Conservation (phyloP, 2,888 invertebrate genomes). For the Rhyacophila evoluta region DNA sequence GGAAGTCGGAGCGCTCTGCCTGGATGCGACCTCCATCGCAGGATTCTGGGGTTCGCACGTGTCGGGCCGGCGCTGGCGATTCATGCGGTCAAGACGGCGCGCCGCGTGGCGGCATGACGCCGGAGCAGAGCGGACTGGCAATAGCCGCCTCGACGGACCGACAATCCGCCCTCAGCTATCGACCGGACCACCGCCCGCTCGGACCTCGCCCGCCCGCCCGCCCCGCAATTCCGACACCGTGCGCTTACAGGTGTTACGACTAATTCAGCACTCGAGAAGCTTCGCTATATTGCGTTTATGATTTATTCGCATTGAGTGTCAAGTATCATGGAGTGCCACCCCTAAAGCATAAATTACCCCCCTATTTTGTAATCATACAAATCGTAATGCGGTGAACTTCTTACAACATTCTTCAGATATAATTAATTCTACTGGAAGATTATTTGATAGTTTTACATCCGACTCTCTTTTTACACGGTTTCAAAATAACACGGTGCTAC, state of each 20-base stretch:
- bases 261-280: slow-evolving; percentile 29
- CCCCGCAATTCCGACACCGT: slow-evolving; percentile 26
- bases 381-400: too few relatives aligned
- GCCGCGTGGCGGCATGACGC: slow-evolving; percentile 23
- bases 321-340: slow-evolving; percentile 1
- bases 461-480: too few relatives aligned
- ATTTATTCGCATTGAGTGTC: not conserved
- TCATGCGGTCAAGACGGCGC: slow-evolving; percentile 30
- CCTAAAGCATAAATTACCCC: too few relatives aligned
- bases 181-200: slow-evolving; percentile 59
- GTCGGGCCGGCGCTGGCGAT: slow-evolving; percentile 33
- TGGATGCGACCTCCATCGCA: slow-evolving; percentile 42
- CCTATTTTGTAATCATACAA: too few relatives aligned
- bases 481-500: too few relatives aligned
- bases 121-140: slow-evolving; percentile 55
- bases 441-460: too few relatives aligned
- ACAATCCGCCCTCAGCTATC: slow-evolving; percentile 58
- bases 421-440: too few relatives aligned
- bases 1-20: slow-evolving; percentile 30
- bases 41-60: not conserved
- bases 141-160: slow-evolving; percentile 66
- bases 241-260: slow-evolving; percentile 40
- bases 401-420: too few relatives aligned
- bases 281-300: not conserved
- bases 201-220: slow-evolving; percentile 66